phyloP scores from a whole-genome alignment of 2,888 invertebrate species.

The Norana najaformis region DNA sequence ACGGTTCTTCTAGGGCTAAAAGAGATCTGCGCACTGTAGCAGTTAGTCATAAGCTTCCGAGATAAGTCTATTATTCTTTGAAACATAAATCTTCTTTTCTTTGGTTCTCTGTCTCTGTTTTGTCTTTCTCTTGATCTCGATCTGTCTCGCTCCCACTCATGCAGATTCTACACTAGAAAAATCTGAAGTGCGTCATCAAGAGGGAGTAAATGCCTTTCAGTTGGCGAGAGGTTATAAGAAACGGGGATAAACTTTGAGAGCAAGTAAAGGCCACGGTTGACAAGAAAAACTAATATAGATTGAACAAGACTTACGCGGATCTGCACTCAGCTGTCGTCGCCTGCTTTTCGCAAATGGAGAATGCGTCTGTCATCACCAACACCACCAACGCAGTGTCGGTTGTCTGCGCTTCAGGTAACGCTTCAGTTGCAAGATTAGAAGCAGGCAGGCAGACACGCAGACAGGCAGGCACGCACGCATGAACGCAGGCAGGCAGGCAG shows the following conservation, averaged over 20 bases:
- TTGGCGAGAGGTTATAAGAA: neutral
- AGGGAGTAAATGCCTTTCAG: neutral
- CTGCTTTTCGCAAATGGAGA: neutral
- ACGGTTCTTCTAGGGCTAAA: too few relatives aligned
- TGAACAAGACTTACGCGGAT: neutral
- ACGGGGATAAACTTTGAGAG: neutral
- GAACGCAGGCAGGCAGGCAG: too few relatives aligned
- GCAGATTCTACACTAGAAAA: neutral
- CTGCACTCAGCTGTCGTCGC: slow-evolving; percentile 13
- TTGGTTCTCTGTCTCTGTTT: too few relatives aligned
- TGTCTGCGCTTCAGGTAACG: too few relatives aligned
- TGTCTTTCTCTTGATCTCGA: too few relatives aligned
- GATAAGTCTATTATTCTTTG: too few relatives aligned
- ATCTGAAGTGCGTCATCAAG: neutral
- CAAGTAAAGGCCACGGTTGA: neutral
- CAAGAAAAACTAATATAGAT: slow-evolving; percentile 13
- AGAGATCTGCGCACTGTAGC: too few relatives aligned
- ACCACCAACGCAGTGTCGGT: neutral
- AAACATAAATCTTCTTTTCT: too few relatives aligned
- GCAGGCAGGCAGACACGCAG: too few relatives aligned
- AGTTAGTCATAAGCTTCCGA: too few relatives aligned
- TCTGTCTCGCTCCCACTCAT: neutral
- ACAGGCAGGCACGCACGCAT: too few relatives aligned
- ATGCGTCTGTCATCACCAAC: neutral
- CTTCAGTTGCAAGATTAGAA: too few relatives aligned